These are phyloP conservation scores for Chloropsis cyanopogon DNA, from an alignment of 2,113 vertebrate genomes.

Conservation along the genomic window DNA sequence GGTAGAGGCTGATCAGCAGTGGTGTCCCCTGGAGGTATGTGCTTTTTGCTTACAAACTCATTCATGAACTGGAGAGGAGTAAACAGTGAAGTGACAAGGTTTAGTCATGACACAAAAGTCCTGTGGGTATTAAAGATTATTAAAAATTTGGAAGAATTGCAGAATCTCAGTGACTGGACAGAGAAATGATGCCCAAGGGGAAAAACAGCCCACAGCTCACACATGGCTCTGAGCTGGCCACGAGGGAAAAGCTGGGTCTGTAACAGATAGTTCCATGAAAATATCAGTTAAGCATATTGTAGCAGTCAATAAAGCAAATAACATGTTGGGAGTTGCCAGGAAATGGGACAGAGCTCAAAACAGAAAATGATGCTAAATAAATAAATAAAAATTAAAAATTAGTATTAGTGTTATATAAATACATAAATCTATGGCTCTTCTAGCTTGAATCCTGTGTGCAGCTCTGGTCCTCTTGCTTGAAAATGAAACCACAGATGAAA, in stretches of 20 bases:
- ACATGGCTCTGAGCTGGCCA: background rate
- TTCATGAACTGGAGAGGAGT: background rate
- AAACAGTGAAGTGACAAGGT: background rate
- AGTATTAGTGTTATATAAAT: background rate
- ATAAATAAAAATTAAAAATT: background rate
- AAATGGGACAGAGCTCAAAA: background rate
- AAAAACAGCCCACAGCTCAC: background rate
- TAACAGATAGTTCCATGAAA: background rate
- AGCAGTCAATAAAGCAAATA: background rate
- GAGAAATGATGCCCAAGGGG: background rate
- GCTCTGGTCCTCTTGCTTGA: background rate
- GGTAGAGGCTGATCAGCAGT: background rate
- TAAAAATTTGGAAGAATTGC: background rate
- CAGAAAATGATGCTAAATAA: background rate
- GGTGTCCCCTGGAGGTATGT: background rate
- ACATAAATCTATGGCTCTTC: background rate
- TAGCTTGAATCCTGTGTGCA: background rate
- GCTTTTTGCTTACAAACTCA: background rate
- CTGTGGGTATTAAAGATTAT: background rate
- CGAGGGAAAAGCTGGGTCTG: background rate
- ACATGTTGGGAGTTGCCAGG: background rate
- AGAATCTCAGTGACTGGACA: background rate
- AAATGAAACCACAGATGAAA: background rate
- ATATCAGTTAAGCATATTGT: background rate
- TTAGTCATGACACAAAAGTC: background rate